phyloP scores from a whole-genome alignment of 92 coral and sea anemone genomes.

The Diadumene lineata region DNA sequence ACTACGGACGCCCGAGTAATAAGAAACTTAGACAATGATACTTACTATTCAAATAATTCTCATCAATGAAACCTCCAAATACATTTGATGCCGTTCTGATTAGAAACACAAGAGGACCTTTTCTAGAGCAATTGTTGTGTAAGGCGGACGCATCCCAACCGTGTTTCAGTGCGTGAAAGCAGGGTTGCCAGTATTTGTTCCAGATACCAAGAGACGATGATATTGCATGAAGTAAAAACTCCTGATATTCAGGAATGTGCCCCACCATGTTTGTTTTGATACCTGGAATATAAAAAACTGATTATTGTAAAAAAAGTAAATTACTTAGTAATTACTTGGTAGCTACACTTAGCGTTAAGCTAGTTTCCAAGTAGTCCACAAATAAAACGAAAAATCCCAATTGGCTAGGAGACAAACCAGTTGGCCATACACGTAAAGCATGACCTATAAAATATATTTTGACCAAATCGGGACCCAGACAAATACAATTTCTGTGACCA shows the following conservation, averaged over 20 bases:
- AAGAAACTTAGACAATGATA: too few species aligned
- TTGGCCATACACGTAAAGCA: too few species aligned
- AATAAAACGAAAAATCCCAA: too few species aligned
- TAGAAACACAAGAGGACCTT: slow-evolving; percentile 50
- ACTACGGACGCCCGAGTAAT: too few species aligned
- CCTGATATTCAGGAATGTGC: slow-evolving; percentile 41
- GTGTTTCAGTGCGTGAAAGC: slow-evolving; percentile 31
- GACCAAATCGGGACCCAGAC: too few species aligned
- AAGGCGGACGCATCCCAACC: slow-evolving; percentile 37
- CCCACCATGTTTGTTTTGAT: slow-evolving; percentile 38
- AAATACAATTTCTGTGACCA: too few species aligned
- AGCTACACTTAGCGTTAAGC: too few species aligned
- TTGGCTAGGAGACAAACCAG: too few species aligned
- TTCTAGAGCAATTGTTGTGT: slow-evolving; percentile 30
- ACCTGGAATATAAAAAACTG: slow-evolving; percentile 12
- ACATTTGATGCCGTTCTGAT: slow-evolving; percentile 29
- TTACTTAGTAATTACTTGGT: not conserved
- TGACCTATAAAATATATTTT: too few species aligned
- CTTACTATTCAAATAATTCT: slow-evolving; percentile 9
- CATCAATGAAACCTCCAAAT: slow-evolving; percentile 62
- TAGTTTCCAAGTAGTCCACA: too few species aligned
- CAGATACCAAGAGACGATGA: slow-evolving; percentile 28
- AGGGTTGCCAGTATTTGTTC: slow-evolving; percentile 46
- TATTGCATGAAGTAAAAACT: slow-evolving; percentile 30
- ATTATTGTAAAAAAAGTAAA: too few species aligned